These are phyloP conservation scores for Okapia johnstoni DNA, from an alignment of 2,113 vertebrate species.

Conservation along the genomic window DNA sequence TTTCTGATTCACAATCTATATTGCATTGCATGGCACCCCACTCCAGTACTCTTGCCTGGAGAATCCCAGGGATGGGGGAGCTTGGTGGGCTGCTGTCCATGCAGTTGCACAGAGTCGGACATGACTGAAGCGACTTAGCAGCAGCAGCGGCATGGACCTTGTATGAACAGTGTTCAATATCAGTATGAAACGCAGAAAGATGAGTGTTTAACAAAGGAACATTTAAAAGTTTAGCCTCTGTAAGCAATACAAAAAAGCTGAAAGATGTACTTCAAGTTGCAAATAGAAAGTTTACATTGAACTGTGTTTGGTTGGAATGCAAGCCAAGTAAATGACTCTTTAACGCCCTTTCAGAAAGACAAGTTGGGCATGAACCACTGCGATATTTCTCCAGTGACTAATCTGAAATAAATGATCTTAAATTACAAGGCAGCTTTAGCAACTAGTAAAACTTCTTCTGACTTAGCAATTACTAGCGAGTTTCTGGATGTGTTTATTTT, in stretches of 20 bases:
- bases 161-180: background rate
- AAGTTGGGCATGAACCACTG: background rate
- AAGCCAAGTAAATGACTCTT: background rate
- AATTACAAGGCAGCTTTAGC: background rate
- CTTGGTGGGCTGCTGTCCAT: too few species aligned
- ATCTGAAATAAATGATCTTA: background rate
- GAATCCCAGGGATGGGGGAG: too few species aligned
- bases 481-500: constrained; percentile 31
- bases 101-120: too few species aligned
- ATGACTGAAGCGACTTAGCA: too few species aligned
- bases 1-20: background rate
- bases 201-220: background rate
- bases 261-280: background rate
- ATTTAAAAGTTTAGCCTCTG: background rate
- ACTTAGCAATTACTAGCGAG: background rate
- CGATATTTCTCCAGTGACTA: background rate
- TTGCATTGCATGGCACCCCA: background rate
- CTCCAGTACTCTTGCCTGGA: too few species aligned
- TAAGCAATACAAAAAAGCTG: background rate
- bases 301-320: background rate
- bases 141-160: background rate
- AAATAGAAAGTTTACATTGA: background rate
- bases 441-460: constrained; percentile 6
- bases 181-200: background rate
- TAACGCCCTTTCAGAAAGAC: background rate